These are phyloP conservation scores for Pristionchus maxplancki DNA, from an alignment of 2,888 invertebrate genomes.

Conservation along the genomic window DNA sequence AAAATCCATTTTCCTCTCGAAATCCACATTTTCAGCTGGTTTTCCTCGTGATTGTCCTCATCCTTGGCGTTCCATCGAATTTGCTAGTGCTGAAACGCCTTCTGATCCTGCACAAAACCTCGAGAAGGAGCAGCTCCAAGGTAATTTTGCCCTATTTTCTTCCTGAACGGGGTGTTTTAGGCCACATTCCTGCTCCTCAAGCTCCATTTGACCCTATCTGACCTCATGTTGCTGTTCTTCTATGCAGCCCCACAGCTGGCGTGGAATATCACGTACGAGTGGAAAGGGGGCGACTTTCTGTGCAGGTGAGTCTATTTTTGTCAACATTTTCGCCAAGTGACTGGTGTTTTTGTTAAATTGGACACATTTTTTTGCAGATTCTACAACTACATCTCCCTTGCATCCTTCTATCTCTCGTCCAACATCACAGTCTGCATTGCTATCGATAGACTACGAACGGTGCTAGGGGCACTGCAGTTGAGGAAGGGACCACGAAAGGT, in stretches of 20 bases:
- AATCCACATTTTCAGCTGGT: neutral
- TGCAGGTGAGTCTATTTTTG: slow-evolving; percentile 58
- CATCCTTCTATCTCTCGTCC: slow-evolving; percentile 73
- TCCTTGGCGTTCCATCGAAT: slow-evolving; percentile 72
- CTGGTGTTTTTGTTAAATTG: neutral
- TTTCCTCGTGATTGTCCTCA: neutral
- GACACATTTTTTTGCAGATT: neutral
- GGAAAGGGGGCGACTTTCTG: slow-evolving; percentile 68
- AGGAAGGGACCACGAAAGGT: neutral
- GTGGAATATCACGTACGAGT: slow-evolving; percentile 74
- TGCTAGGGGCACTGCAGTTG: slow-evolving; percentile 69
- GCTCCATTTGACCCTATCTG: slow-evolving; percentile 75
- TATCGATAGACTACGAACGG: slow-evolving; percentile 74
- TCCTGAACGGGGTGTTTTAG: slow-evolving; percentile 56
- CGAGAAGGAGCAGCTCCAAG: slow-evolving; percentile 66
- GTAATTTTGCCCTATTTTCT: slow-evolving; percentile 44
- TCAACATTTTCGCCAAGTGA: neutral
- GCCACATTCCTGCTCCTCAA: slow-evolving; percentile 74
- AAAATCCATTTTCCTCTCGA: too few species aligned
- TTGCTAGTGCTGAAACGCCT: slow-evolving; percentile 66
- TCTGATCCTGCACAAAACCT: slow-evolving; percentile 61
- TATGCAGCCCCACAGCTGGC: slow-evolving; percentile 63
- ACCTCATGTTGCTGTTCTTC: slow-evolving; percentile 68
- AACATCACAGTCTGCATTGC: slow-evolving; percentile 76
- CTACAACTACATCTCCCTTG: slow-evolving; percentile 71